A percentile compares a stretch with the other conserved stretches of the same genome.
Evolutionary conservation across 2,888 invertebrate species (phyloP).

Genomic region (Cheilosia grossa): DNA sequence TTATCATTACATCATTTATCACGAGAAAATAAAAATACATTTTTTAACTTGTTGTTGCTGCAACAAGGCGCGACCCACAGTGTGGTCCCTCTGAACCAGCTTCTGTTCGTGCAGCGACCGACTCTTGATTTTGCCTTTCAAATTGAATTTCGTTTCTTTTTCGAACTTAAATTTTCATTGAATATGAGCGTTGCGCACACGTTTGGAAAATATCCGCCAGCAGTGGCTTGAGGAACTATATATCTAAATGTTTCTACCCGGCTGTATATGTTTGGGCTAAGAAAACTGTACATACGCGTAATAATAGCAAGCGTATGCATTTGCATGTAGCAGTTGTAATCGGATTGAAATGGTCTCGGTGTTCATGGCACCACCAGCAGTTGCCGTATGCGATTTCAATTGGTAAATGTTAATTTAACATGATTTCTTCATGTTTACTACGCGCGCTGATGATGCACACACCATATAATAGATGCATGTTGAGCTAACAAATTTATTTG

Average conservation of each 20-base stretch:
- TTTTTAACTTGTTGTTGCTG: conserved; percentile 22
- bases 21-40: background rate
- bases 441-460: conserved; percentile 5
- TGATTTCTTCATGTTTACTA: conserved; percentile 43
- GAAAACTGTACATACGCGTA: background rate
- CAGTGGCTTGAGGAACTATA: background rate
- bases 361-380: background rate
- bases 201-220: background rate
- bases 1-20: conserved; percentile 60
- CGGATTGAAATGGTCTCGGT: conserved; percentile 23
- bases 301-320: background rate
- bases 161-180: conserved; percentile 5
- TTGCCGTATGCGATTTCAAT: conserved; percentile 13
- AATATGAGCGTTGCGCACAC: conserved; percentile 8
- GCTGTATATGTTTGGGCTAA: conserved; percentile 1
- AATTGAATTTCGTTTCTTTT: conserved; percentile 1
- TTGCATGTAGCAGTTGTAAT: conserved; percentile 9
- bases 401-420: conserved; percentile 37
- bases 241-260: background rate
- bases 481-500: conserved; percentile 16
- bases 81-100: conserved; percentile 12
- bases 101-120: conserved; percentile 15
- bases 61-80: conserved; percentile 1
- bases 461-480: conserved; percentile 8
- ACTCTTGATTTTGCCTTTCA: conserved; percentile 10